These are phyloP conservation scores for Lonchura striata DNA, from an alignment of 2,113 vertebrate species.

Conservation along the genomic window DNA sequence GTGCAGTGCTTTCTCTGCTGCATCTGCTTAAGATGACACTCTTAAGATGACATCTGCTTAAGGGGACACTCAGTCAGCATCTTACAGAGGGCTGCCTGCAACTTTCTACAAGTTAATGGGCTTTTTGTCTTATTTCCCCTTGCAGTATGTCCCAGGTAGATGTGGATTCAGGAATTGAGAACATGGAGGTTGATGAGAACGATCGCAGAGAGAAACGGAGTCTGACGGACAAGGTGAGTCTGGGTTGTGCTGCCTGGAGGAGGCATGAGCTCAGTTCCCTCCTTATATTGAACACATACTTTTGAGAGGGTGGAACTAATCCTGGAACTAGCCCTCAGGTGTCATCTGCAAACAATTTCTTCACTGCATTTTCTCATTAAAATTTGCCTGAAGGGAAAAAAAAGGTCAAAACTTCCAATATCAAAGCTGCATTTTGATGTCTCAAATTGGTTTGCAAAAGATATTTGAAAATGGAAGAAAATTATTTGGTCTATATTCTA, in stretches of 20 bases:
- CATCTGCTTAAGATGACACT: background rate
- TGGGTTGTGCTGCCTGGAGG: background rate
- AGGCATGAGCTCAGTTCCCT: background rate
- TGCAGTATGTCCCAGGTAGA: constrained; percentile 98
- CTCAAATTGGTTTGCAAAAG: background rate
- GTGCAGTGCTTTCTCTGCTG: background rate
- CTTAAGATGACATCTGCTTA: no score
- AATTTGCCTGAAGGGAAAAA: background rate
- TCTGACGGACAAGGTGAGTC: constrained; percentile 89
- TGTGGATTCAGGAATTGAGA: constrained; percentile 99
- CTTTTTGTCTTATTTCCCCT: background rate
- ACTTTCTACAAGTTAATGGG: background rate
- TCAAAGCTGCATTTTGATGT: background rate
- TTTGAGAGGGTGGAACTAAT: background rate
- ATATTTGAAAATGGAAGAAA: background rate
- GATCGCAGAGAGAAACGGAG: constrained; percentile 96
- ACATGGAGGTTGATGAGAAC: constrained; percentile 98
- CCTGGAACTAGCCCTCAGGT: background rate
- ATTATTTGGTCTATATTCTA: background rate
- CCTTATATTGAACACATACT: rapidly evolving
- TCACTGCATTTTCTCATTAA: background rate
- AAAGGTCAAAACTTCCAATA: background rate
- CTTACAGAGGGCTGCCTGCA: background rate
- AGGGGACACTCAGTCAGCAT: background rate
- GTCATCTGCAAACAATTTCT: background rate